Evolutionary conservation across 2,113 vertebrate species (phyloP).

Genomic region (Trogon melanurus): DNA sequence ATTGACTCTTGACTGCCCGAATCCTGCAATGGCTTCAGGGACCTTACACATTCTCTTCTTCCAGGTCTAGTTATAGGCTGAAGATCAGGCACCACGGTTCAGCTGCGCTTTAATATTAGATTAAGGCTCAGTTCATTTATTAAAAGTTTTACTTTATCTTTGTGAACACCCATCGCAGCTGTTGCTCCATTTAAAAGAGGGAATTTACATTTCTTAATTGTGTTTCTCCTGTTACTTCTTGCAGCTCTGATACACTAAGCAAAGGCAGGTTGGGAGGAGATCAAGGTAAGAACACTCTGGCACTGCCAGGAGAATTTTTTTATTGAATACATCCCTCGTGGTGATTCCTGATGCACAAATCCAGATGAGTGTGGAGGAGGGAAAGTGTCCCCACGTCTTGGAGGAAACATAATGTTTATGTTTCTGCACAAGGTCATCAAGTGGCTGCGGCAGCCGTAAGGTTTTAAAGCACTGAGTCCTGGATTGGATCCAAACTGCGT

Average conservation of each 20-base stretch:
- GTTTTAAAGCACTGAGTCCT: background rate
- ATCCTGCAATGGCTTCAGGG: background rate
- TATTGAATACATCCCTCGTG: fast-evolving
- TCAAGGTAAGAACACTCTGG: background rate
- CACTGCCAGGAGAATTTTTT: background rate
- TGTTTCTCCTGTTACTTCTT: background rate
- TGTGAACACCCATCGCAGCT: background rate
- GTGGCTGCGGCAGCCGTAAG: background rate
- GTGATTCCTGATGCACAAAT: background rate
- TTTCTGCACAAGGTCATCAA: background rate
- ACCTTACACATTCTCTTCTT: background rate
- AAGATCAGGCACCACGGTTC: background rate
- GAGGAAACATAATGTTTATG: fast-evolving
- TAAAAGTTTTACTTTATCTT: background rate
- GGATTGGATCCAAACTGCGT: background rate
- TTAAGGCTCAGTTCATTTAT: background rate
- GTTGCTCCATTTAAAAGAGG: background rate
- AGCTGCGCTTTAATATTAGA: background rate
- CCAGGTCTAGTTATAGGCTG: background rate
- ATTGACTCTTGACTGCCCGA: background rate
- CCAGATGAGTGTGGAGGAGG: background rate
- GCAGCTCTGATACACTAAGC: background rate
- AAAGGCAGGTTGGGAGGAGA: background rate
- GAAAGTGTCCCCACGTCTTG: background rate
- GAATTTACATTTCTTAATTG: background rate